A percentile compares a stretch with the other conserved stretches of the same genome.
Evolutionary conservation across 2,888 invertebrate genomes (phyloP).

Genomic region (Melolontha melolontha): DNA sequence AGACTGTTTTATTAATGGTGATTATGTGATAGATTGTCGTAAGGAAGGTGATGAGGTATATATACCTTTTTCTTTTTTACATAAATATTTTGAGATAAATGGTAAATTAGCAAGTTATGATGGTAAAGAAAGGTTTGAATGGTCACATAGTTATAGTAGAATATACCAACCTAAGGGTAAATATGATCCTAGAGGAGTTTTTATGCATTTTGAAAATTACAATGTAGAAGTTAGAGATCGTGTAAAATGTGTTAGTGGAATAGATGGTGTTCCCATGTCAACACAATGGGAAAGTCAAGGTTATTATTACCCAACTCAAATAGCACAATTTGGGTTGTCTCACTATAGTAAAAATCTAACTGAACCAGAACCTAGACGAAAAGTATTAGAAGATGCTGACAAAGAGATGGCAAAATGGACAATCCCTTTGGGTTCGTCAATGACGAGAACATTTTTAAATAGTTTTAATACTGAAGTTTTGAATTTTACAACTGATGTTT

Average conservation of each 20-base stretch:
- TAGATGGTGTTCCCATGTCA: conserved; percentile 95
- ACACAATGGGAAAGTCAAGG: conserved; percentile 97
- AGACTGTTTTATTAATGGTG: conserved; percentile 88
- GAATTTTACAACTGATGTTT: conserved; percentile 80
- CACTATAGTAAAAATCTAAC: conserved; percentile 96
- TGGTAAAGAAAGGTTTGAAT: conserved; percentile 87
- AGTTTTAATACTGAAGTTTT: conserved; percentile 73
- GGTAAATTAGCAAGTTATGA: conserved; percentile 83
- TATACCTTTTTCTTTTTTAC: conserved; percentile 91
- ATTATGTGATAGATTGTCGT: conserved; percentile 70
- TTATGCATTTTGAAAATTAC: conserved; percentile 97
- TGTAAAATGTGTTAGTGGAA: conserved; percentile 95
- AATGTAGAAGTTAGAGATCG: conserved; percentile 96
- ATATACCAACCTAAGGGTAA: conserved; percentile 89
- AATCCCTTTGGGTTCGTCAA: conserved; percentile 76
- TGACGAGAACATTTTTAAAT: conserved; percentile 73
- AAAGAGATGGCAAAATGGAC: conserved; percentile 77
- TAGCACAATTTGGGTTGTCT: conserved; percentile 96
- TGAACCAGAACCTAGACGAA: conserved; percentile 82
- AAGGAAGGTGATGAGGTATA: conserved; percentile 89
- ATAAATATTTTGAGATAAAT: conserved; percentile 94
- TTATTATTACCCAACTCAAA: conserved; percentile 98
- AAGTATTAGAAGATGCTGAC: conserved; percentile 82
- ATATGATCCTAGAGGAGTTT: conserved; percentile 91
- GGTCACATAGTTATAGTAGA: conserved; percentile 95